Evolutionary conservation across 2,113 vertebrate species (phyloP), one percentile per base, ranked within the genome.

Genomic region (Caracal caracal): DNA sequence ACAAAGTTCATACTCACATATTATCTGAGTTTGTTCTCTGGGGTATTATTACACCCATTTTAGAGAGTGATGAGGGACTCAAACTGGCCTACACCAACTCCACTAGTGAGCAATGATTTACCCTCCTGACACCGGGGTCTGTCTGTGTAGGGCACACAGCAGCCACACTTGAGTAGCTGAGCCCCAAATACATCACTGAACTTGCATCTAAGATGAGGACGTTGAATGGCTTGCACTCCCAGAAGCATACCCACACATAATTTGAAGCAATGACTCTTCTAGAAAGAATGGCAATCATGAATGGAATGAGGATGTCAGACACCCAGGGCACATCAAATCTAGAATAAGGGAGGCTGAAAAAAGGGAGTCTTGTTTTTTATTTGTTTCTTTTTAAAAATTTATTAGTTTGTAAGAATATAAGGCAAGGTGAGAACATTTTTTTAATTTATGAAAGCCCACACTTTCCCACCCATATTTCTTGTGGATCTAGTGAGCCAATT

Each of bases 221-320:
- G 37, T 33, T 81, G 65, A 61, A 43, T 92, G 53, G 47, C 59
- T 88, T 49, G 24, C 86, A 59, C 93, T 89, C 53, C 61, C 70
- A 76, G 83, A n/a, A 66, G 59, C 53, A 90, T 94, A 78, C 93
- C 87, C 93, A 84, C 95, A 49, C 84, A 91, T 20, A 78, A 59
- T 76, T 37, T 15, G 40, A 88, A 88, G 91, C 88, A 56, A 24
- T 96, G 97, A 95, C 94, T 97, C 51, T 81, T 30, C 85, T 65
- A 78, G 40, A 91, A 96, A 96, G 95, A 98, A 97, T 97, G 97
- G 43, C 78, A 97, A 7, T 65, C 86, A 96, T 68, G 95, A 93
- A 79, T 79, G 93, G 97, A 97, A 97, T 97, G 98, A 96, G 90
- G 95, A 82, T 96, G 93, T 79, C 86, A 49, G 80, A 68, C 35